Conservation (phyloP, 2,113 vertebrate species). For the Plecotus auritus region DNA sequence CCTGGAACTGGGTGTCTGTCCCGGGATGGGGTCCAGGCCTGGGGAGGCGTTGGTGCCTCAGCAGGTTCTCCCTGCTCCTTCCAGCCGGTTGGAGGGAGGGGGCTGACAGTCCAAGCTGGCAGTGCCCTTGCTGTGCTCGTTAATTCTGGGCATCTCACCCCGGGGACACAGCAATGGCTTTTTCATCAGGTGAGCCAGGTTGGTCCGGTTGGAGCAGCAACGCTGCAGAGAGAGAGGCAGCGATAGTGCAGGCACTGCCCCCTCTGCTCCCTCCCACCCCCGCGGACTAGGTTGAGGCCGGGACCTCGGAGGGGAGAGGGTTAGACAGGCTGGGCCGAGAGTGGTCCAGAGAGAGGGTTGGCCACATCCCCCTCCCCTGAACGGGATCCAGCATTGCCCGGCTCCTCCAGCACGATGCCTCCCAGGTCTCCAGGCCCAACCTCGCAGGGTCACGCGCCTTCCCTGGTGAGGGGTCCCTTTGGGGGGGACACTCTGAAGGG, state of each 20-base stretch:
- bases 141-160: not conserved
- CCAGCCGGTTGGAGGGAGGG: not conserved
- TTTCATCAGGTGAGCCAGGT: not conserved
- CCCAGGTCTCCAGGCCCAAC: not conserved
- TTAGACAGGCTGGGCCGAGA: not conserved
- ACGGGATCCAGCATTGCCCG: rapidly evolving
- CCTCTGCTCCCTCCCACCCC: not conserved
- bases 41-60: not conserved
- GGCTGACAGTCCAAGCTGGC: not conserved
- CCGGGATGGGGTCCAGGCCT: not conserved
- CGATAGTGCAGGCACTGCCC: not conserved
- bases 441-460: too few relatives aligned
- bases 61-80: not conserved
- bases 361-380: not conserved
- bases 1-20: not conserved
- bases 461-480: not conserved
- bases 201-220: not conserved
- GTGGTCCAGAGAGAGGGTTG: not conserved
- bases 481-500: not conserved
- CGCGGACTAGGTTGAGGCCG: not conserved
- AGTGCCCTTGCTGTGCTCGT: not conserved
- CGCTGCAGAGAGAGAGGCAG: not conserved
- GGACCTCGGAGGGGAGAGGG: not conserved
- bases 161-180: not conserved
- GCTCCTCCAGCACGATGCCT: not conserved